These are phyloP conservation scores for Eubucco bourcierii DNA, from an alignment of 2,113 vertebrate species.

Conservation along the genomic window DNA sequence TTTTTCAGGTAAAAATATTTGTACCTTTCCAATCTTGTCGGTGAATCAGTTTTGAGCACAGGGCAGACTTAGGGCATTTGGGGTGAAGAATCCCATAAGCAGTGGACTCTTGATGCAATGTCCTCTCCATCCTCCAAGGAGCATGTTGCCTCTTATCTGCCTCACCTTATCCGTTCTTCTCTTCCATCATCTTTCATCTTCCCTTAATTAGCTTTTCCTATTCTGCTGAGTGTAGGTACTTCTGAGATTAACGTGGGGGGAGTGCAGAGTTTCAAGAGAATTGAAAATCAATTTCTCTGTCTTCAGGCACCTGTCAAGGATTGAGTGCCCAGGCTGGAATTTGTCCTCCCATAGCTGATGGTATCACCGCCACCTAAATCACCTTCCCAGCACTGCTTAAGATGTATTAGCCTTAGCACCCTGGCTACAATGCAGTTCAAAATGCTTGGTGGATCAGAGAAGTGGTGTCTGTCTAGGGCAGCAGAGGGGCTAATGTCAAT, in stretches of 20 bases:
- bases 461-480: background rate
- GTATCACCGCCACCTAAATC: background rate
- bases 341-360: constrained; percentile 1
- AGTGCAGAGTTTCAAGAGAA: background rate
- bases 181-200: constrained; percentile 27
- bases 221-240: background rate
- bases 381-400: background rate
- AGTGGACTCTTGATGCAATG: rapidly evolving
- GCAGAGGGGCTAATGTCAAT: background rate
- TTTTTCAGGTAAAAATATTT: background rate
- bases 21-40: background rate
- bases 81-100: background rate
- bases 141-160: background rate
- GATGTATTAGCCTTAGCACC: background rate
- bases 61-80: background rate
- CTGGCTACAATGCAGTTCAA: background rate
- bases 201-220: constrained; percentile 35
- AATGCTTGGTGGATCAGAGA: background rate
- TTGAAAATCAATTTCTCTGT: constrained; percentile 38
- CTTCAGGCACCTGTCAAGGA: background rate
- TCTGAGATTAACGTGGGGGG: background rate
- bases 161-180: background rate
- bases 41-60: background rate
- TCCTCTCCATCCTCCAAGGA: background rate
- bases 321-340: constrained; percentile 21